phyloP scores from a whole-genome alignment of 2,113 vertebrate genomes.

The Thryonomys swinderianus region DNA sequence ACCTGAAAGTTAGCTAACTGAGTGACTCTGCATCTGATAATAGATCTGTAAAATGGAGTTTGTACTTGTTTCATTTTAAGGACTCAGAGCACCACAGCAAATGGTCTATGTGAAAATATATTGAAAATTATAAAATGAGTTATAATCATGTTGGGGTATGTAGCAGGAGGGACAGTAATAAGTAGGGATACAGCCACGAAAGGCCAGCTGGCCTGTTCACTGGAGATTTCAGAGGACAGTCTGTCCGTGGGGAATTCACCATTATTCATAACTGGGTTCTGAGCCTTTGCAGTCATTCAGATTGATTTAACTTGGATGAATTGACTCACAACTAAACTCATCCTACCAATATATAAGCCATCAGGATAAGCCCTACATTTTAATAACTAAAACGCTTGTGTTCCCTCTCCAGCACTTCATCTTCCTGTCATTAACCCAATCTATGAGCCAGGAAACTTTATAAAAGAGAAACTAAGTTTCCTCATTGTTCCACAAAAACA shows the following conservation, averaged over 20 bases:
- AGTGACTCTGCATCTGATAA: background rate
- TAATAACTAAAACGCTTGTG: background rate
- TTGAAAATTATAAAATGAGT: slow-evolving; percentile 7
- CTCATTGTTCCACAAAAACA: background rate
- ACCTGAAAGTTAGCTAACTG: background rate
- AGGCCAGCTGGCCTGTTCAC: background rate
- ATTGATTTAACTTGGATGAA: background rate
- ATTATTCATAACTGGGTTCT: background rate
- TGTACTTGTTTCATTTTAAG: background rate
- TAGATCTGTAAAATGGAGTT: background rate
- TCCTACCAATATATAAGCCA: background rate
- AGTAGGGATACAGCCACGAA: background rate
- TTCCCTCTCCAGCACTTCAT: background rate
- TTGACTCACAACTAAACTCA: background rate
- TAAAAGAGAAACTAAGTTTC: background rate
- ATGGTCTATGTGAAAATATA: background rate
- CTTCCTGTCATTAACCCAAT: background rate
- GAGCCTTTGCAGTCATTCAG: background rate
- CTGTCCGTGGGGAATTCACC: background rate
- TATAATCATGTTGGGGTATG: background rate
- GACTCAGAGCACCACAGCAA: background rate
- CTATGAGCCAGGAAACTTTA: background rate
- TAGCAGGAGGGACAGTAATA: background rate
- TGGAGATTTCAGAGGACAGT: background rate
- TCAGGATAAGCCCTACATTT: background rate